Base-by-base conservation (phyloP, 2,888 invertebrate species). In the Diarsia rubi region DNA sequence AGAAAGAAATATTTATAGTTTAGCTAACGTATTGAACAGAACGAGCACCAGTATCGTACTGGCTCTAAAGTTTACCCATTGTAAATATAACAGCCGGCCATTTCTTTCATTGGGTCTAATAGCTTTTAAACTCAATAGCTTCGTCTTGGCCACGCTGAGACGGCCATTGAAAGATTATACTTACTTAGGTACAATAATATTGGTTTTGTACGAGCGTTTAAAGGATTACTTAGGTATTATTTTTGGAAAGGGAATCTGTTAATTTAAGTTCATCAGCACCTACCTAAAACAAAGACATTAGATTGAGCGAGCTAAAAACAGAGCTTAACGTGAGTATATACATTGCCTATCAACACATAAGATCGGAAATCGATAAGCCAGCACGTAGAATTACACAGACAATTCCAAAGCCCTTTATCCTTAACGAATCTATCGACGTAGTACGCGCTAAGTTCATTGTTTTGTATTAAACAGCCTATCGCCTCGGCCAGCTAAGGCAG, bases 391-490 rank as follows among this genome's bases (percentile, higher is more conserved):
- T 88, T 89, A 88, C 82, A 76, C 82, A 76, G 80, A 83, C 82
- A 79, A 84, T 84, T 86, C 68, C 3, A 81, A 89, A 75, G 68
- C 62, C 77, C 83, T 88, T 88, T 88, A 89, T 88, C 86, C 82
- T 73, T 81, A 86, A 88, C 81, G 84, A 88, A 87, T 87, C 88
- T 86, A 86, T 81, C 52, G 72, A 73, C 63, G 70, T 60, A 77
- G 80, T 76, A 84, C 82, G 88, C 84, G 84, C 79, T 78, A 88
- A 90, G 80, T 86, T 88, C 83, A 84, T 86, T 86, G 88, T 85
- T 90, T 90, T 82, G 89, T 91, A 90, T 92, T 91, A 92, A 94
- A 91, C 91, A 90, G 91, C 92, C 91, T 93, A 92, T 93, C 93
- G 89, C 91, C 89, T 92, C 91, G 68, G 60, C 74, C 67, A 62